Conservation (phyloP, 2,888 invertebrate genomes). For the Calameuta pallipes region DNA sequence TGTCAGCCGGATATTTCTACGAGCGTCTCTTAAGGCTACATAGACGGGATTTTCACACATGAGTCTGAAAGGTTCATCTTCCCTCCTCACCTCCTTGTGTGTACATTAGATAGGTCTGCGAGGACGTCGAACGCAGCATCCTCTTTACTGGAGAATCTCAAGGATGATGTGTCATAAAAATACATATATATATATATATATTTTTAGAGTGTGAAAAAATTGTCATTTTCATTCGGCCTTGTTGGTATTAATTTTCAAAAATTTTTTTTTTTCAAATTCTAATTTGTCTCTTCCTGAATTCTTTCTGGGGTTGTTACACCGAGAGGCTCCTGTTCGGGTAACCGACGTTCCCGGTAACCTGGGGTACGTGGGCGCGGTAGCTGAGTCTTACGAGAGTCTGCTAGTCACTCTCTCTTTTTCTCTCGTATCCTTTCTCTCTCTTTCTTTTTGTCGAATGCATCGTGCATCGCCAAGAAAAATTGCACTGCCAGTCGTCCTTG, state of each 20-base stretch:
- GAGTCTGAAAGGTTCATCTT: neutral
- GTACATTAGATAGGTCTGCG: neutral
- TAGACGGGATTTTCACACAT: conserved; percentile 37
- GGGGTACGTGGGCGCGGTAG: conserved; percentile 2
- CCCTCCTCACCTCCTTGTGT: neutral
- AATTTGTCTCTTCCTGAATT: neutral
- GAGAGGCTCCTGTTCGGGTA: neutral
- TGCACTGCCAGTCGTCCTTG: conserved; percentile 63
- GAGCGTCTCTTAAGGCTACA: conserved; percentile 20
- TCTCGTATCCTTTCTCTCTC: conserved; percentile 10
- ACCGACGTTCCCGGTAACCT: neutral
- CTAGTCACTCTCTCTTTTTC: neutral
- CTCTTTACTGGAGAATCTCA: neutral
- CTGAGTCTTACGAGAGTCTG: neutral
- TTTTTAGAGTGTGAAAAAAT: neutral
- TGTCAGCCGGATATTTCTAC: conserved; percentile 38
- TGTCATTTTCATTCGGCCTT: neutral
- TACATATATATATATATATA: neutral
- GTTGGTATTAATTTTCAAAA: neutral
- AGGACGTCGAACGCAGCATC: neutral
- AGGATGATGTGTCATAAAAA: neutral
- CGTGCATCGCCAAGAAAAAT: conserved; percentile 39
- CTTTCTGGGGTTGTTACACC: neutral
- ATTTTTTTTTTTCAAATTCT: neutral
- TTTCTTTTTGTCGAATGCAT: neutral